These are phyloP conservation scores for Xylophagus ater DNA, from an alignment of 2,888 invertebrate genomes.

Conservation along the genomic window DNA sequence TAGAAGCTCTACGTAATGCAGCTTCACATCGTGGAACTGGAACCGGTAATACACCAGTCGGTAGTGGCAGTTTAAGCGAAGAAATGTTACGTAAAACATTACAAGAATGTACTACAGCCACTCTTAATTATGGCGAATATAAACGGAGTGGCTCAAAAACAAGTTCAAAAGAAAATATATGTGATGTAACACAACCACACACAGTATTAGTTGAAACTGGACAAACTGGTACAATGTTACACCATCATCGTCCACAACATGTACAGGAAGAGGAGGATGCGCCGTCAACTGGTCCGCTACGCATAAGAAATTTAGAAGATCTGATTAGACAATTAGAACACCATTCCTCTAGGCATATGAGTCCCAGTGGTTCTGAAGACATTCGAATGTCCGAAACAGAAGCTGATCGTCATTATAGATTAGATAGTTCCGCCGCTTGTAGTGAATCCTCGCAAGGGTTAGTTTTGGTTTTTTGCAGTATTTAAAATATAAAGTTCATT, in stretches of 20 bases:
- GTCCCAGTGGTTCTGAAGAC: constrained; percentile 83
- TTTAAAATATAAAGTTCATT: neutral
- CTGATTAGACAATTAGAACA: constrained; percentile 80
- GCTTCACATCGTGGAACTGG: constrained; percentile 58
- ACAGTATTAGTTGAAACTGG: constrained; percentile 41
- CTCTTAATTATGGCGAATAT: constrained; percentile 46
- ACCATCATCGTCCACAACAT: constrained; percentile 41
- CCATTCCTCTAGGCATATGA: constrained; percentile 77
- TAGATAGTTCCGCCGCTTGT: constrained; percentile 61
- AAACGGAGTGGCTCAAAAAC: constrained; percentile 47
- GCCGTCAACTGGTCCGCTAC: constrained; percentile 69
- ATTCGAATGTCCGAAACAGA: constrained; percentile 76
- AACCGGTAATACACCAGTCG: constrained; percentile 48
- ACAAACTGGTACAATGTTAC: constrained; percentile 22
- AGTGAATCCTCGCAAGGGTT: constrained; percentile 65
- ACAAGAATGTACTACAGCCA: constrained; percentile 46
- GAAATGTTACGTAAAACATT: constrained; percentile 57
- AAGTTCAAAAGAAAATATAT: constrained; percentile 62
- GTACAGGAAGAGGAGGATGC: constrained; percentile 65
- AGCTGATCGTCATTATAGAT: constrained; percentile 75
- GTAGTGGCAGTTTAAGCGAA: constrained; percentile 55
- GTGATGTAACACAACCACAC: constrained; percentile 55
- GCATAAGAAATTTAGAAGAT: constrained; percentile 85
- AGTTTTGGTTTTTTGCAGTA: constrained; percentile 25
- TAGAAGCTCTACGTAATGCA: constrained; percentile 79